Conservation (phyloP, 2,113 vertebrate genomes). For the Siniperca chuatsi region DNA sequence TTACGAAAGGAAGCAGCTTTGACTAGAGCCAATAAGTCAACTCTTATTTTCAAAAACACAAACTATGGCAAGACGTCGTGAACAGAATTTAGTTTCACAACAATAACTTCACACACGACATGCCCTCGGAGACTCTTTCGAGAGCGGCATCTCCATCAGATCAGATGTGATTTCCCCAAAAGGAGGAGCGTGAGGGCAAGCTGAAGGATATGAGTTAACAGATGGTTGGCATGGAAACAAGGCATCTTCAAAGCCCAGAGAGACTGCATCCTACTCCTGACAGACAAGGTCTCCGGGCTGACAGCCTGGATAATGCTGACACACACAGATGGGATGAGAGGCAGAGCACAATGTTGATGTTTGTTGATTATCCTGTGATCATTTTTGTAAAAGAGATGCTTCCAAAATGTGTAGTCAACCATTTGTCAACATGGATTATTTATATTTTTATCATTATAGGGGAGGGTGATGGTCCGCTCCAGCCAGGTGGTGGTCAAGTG, state of each 20-base stretch:
- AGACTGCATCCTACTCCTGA: conserved; percentile 47
- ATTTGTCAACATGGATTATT: no score
- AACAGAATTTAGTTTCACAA: not conserved
- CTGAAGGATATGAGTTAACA: conserved; percentile 50
- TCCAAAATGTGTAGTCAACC: not conserved
- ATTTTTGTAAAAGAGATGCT: not conserved
- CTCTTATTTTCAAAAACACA: not conserved
- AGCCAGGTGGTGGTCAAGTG: no score
- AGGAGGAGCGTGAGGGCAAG: not conserved
- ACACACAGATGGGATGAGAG: conserved; percentile 44
- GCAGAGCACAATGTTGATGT: conserved; percentile 14
- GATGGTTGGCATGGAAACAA: conserved; percentile 73
- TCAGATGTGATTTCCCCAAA: conserved; percentile 17
- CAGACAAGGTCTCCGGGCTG: conserved; percentile 41
- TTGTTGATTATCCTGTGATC: conserved; percentile 11
- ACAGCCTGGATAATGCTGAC: conserved; percentile 34
- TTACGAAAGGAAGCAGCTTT: not conserved
- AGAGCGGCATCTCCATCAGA: conserved; percentile 6
- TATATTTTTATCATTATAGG: no score
- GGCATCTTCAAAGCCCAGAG: conserved; percentile 34
- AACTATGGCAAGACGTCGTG: not conserved
- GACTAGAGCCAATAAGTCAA: not conserved
- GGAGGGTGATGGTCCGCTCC: no score
- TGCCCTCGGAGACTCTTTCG: not conserved
- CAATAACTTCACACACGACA: not conserved